Conservation (phyloP, 2,797 vertebrate species). For the Rhodeus uyekii region DNA sequence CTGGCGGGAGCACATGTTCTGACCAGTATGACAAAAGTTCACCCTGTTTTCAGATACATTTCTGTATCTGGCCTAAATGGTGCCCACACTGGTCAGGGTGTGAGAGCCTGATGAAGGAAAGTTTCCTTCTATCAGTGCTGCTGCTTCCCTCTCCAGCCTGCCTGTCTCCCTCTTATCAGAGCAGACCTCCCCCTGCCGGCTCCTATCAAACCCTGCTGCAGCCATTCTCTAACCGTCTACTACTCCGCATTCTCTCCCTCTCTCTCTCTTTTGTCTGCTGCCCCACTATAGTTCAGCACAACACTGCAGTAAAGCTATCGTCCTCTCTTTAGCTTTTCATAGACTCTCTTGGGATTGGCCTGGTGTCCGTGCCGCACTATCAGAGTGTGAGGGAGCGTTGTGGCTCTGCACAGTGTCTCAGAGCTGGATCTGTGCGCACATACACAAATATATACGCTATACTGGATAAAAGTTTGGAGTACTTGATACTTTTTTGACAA, state of each 20-base stretch:
- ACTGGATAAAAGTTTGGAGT: not conserved
- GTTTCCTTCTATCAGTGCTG: slow-evolving; percentile 72
- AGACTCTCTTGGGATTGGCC: slow-evolving; percentile 48
- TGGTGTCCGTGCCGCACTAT: slow-evolving; percentile 58
- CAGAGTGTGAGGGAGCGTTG: slow-evolving; percentile 47
- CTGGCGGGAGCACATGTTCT: not conserved
- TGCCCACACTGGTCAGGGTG: slow-evolving; percentile 9
- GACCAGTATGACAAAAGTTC: not conserved
- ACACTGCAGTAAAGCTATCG: not conserved
- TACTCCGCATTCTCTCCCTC: slow-evolving; percentile 6
- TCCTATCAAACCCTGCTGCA: slow-evolving; percentile 46
- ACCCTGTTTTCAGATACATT: not conserved
- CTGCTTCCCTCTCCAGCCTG: slow-evolving; percentile 67
- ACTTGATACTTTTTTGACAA: not conserved
- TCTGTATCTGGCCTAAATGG: not conserved
- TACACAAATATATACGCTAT: slow-evolving; percentile 12
- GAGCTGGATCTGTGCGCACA: not conserved
- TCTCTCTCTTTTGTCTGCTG: slow-evolving; percentile 16
- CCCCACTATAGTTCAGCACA: not conserved
- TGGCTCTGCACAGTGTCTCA: slow-evolving; percentile 57
- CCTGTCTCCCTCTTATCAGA: slow-evolving; percentile 66
- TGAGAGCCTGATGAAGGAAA: slow-evolving; percentile 29
- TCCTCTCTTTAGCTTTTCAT: not conserved
- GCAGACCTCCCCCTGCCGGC: slow-evolving; percentile 48
- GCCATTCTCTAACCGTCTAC: slow-evolving; percentile 36